Evolutionary conservation across 2,888 invertebrate genomes (phyloP).

Genomic region (Ennomos quercinarius): DNA sequence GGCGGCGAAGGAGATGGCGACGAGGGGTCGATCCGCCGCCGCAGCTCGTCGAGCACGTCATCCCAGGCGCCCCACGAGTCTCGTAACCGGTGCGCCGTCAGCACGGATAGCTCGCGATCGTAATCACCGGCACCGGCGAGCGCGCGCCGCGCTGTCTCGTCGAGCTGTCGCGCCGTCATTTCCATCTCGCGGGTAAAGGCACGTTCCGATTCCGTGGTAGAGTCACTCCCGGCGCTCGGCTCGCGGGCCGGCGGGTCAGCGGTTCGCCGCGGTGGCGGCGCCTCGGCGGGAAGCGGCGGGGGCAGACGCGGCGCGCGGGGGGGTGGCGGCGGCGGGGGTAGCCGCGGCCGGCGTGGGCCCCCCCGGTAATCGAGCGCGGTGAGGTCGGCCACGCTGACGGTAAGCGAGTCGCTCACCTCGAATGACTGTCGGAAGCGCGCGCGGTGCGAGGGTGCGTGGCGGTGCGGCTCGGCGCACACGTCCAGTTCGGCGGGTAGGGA

Average conservation of each 20-base stretch:
- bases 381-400: conserved; percentile 87
- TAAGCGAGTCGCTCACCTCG: conserved; percentile 78
- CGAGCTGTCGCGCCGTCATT: conserved; percentile 74
- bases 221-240: conserved; percentile 78
- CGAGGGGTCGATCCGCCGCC: conserved; percentile 72
- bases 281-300: conserved; percentile 61
- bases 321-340: conserved; percentile 72
- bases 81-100: conserved; percentile 79
- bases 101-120: conserved; percentile 83
- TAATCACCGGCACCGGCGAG: conserved; percentile 83
- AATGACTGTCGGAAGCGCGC: conserved; percentile 79
- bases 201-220: conserved; percentile 78
- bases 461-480: conserved; percentile 82
- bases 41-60: conserved; percentile 78
- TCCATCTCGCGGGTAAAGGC: conserved; percentile 80
- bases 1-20: conserved; percentile 73
- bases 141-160: conserved; percentile 71
- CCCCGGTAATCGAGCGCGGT: conserved; percentile 85
- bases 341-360: conserved; percentile 67
- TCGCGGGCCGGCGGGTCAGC: conserved; percentile 65
- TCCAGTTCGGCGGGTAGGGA: conserved; percentile 88
- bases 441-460: conserved; percentile 60
- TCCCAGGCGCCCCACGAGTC: conserved; percentile 83
- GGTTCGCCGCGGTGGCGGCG: conserved; percentile 52
- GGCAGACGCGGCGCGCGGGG: conserved; percentile 55